Evolutionary conservation across 2,797 vertebrate species (phyloP).

Genomic region (Moxostoma hubbsi): DNA sequence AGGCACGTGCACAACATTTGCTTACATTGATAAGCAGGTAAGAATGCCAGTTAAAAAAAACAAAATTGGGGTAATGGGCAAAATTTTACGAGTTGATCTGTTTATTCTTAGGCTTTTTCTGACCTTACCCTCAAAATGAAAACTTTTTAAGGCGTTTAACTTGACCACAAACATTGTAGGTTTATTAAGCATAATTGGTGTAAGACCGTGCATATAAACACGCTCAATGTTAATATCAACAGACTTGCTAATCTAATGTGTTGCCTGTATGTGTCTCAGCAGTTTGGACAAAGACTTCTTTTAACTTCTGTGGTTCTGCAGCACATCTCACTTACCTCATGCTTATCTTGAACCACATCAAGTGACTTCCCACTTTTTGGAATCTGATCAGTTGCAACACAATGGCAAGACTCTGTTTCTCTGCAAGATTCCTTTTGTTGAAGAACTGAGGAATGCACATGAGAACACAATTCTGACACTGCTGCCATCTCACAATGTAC

Average conservation of each 20-base stretch:
- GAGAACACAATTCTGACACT: constrained; percentile 74
- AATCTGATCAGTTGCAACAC: constrained; percentile 81
- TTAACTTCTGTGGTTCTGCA: neutral
- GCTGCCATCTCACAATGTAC: constrained; percentile 84
- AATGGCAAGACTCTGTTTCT: constrained; percentile 81
- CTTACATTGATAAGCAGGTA: too few species aligned
- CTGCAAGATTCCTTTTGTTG: constrained; percentile 81
- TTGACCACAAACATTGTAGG: too few species aligned
- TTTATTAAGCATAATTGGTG: too few species aligned
- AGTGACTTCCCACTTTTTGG: constrained; percentile 83
- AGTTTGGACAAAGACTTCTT: neutral
- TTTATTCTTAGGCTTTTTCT: too few species aligned
- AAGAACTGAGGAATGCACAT: constrained; percentile 78
- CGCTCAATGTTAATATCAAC: neutral
- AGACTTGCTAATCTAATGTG: too few species aligned
- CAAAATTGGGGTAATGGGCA: too few species aligned
- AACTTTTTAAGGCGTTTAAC: too few species aligned
- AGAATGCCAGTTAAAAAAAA: too few species aligned
- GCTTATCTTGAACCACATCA: constrained; percentile 81
- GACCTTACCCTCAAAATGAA: too few species aligned
- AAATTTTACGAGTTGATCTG: too few species aligned
- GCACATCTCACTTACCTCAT: constrained; percentile 81
- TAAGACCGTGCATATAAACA: too few species aligned
- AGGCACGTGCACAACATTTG: too few species aligned
- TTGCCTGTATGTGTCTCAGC: neutral